Conservation (phyloP, 1,140 invertebrate genomes). For the Caenorhabditis elegans region DNA sequence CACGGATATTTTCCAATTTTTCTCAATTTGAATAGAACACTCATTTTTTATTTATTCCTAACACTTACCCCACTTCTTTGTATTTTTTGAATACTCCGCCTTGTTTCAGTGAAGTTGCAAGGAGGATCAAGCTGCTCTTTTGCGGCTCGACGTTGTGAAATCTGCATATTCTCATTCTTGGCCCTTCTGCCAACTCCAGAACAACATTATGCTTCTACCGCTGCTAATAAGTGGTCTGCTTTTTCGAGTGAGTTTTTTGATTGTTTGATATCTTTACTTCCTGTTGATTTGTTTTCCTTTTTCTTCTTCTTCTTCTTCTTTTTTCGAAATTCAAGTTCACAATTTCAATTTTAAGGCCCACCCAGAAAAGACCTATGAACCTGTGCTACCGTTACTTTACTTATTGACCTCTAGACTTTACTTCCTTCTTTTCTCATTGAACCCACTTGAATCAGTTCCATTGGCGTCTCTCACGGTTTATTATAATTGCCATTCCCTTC, state of each 20-base stretch:
- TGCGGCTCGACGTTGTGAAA: neutral
- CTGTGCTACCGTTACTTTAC: too few relatives aligned
- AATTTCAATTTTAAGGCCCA: too few relatives aligned
- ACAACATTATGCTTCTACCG: constrained; percentile 29
- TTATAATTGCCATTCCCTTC: neutral
- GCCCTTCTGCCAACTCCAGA: constrained; percentile 30
- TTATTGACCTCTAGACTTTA: constrained; percentile 24
- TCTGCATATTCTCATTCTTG: constrained; percentile 30
- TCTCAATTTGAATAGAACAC: neutral
- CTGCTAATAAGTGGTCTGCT: constrained; percentile 9
- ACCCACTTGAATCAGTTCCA: neutral
- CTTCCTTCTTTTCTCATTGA: neutral
- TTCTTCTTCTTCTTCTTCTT: neutral
- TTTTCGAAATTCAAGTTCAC: neutral
- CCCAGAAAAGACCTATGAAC: too few relatives aligned
- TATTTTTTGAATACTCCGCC: neutral
- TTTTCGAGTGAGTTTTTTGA: constrained; percentile 12
- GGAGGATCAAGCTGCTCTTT: neutral
- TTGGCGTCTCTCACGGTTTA: neutral
- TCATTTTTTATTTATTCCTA: neutral
- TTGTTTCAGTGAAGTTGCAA: neutral
- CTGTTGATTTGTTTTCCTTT: neutral
- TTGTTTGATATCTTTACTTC: neutral
- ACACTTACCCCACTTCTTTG: neutral
- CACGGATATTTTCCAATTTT: constrained; percentile 19